phyloP scores from a whole-genome alignment of 2,113 vertebrate species.

The Erinaceus europaeus region DNA sequence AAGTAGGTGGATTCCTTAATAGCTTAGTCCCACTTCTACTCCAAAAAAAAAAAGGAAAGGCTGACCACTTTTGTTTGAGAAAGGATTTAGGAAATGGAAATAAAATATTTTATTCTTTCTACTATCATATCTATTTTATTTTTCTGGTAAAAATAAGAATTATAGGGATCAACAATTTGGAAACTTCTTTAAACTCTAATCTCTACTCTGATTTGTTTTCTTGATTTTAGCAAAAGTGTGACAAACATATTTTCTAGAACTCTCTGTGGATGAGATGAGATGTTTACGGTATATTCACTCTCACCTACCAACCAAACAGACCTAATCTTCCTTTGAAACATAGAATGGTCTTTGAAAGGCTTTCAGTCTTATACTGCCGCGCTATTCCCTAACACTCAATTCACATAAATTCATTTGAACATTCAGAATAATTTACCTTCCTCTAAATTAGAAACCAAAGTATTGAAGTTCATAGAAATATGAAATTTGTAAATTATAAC shows the following conservation, averaged over 20 bases:
- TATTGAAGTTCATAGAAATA: slow-evolving; percentile 25
- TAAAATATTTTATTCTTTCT: background rate
- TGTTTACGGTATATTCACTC: no score
- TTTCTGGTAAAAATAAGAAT: background rate
- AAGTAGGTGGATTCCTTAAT: background rate
- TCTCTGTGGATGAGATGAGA: background rate
- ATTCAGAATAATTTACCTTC: background rate
- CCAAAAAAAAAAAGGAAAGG: background rate
- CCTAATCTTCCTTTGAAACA: background rate
- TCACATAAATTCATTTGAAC: background rate
- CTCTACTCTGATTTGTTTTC: background rate
- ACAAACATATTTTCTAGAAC: background rate
- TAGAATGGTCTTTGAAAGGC: background rate
- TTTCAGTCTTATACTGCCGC: background rate
- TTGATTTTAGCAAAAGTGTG: background rate
- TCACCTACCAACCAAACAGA: background rate
- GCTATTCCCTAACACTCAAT: background rate
- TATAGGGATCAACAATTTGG: background rate
- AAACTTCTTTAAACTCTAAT: background rate
- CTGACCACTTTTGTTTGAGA: background rate
- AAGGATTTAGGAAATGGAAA: background rate
- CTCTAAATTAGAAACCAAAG: background rate
- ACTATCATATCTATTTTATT: background rate
- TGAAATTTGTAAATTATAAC: slow-evolving; percentile 15
- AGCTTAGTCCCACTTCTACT: fast-evolving